Conservation (phyloP, 2,113 vertebrate genomes). For the Hypomesus transpacificus region DNA sequence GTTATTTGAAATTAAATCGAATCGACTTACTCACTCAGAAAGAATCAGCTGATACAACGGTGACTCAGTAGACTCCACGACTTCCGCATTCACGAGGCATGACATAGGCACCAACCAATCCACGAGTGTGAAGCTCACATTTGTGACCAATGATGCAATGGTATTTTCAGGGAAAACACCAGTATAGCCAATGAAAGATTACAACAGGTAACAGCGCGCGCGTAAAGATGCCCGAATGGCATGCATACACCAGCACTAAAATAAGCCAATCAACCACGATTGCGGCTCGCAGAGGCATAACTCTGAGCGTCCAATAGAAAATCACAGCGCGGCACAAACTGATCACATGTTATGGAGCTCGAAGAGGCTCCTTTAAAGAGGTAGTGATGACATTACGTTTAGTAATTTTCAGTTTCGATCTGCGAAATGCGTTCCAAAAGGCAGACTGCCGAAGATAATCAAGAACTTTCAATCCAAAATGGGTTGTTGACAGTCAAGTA, state of each 20-base stretch:
- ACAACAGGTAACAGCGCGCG: conserved; percentile 10
- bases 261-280: conserved; percentile 57
- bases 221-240: conserved; percentile 13
- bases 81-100: conserved; percentile 75
- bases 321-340: conserved; percentile 79
- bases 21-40: conserved; percentile 79
- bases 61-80: conserved; percentile 78
- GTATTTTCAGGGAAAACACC: background rate
- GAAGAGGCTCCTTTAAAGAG: background rate
- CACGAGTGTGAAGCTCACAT: fast-evolving
- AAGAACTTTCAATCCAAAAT: too few relatives aligned
- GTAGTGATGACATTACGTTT: background rate
- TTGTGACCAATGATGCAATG: conserved; percentile 39
- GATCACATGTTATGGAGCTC: conserved; percentile 31
- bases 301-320: conserved; percentile 71
- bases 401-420: background rate
- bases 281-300: background rate
- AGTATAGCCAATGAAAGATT: conserved; percentile 44
- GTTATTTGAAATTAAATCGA: conserved; percentile 56
- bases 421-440: background rate
- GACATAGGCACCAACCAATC: conserved; percentile 63
- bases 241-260: conserved; percentile 66
- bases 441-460: too few relatives aligned
- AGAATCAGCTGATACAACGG: conserved; percentile 80
- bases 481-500: too few relatives aligned